These are phyloP conservation scores for Nemoura dubitans DNA, from an alignment of 2,888 invertebrate species.

Conservation along the genomic window DNA sequence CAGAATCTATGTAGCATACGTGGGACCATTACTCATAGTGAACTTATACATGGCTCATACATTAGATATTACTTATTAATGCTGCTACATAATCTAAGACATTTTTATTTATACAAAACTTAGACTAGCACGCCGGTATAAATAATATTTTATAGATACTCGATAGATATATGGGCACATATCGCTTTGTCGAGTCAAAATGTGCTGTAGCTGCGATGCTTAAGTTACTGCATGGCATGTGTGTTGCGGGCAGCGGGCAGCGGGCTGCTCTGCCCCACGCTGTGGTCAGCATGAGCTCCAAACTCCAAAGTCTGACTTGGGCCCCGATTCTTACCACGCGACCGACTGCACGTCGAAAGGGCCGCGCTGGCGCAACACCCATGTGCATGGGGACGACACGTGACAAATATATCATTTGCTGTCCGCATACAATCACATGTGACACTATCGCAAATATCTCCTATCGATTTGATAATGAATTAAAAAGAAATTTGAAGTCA, in stretches of 20 bases:
- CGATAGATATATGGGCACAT: constrained; percentile 24
- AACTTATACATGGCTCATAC: constrained; percentile 5
- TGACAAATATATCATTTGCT: too few species aligned
- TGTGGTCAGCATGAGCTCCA: constrained; percentile 20
- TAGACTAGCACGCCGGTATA: neutral
- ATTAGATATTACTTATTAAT: constrained; percentile 29
- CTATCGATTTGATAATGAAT: neutral
- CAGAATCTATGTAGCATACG: constrained; percentile 16
- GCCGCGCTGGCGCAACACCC: too few species aligned
- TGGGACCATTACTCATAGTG: neutral
- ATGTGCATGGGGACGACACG: too few species aligned
- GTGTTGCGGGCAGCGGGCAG: neutral
- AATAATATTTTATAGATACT: constrained; percentile 29
- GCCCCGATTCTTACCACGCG: too few species aligned
- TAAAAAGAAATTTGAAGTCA: neutral
- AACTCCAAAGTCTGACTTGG: too few species aligned
- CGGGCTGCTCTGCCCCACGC: constrained; percentile 32
- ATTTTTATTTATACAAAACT: constrained; percentile 31
- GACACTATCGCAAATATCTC: too few species aligned
- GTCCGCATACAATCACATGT: too few species aligned
- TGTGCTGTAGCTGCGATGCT: neutral
- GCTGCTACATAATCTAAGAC: constrained; percentile 31
- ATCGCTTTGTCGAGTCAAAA: constrained; percentile 28
- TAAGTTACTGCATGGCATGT: neutral
- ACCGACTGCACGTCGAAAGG: too few species aligned